Conservation (phyloP, 2,888 invertebrate genomes). For the Helicoverpa assulta region DNA sequence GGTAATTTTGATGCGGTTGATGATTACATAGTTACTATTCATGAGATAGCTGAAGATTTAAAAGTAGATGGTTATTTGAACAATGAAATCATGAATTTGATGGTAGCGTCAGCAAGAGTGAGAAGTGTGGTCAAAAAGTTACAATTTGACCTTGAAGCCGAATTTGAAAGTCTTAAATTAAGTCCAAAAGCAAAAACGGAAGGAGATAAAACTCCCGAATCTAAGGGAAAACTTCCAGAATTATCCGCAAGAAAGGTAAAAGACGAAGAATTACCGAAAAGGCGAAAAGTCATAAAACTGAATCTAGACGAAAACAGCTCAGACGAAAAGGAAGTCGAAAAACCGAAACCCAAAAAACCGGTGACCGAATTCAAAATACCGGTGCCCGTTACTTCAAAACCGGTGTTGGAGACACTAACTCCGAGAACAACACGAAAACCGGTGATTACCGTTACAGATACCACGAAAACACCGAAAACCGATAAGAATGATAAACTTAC, state of each 20-base stretch:
- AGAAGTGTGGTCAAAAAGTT: constrained; percentile 61
- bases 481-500: constrained; percentile 28
- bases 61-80: constrained; percentile 63
- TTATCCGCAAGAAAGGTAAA: constrained; percentile 66
- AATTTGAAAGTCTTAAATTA: constrained; percentile 71
- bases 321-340: constrained; percentile 64
- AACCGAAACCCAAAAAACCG: constrained; percentile 59
- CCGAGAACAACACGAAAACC: constrained; percentile 71
- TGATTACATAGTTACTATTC: constrained; percentile 73
- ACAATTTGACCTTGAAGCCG: constrained; percentile 64
- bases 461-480: constrained; percentile 57
- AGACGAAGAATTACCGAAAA: constrained; percentile 78
- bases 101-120: constrained; percentile 72
- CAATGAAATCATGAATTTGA: constrained; percentile 78
- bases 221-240: constrained; percentile 65
- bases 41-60: constrained; percentile 73
- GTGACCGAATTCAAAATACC: constrained; percentile 78
- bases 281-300: constrained; percentile 76
- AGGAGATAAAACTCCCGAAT: constrained; percentile 71
- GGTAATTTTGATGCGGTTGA: constrained; percentile 69
- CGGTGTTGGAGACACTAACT: constrained; percentile 75
- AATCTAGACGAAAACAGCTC: constrained; percentile 73
- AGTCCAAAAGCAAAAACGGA: constrained; percentile 62
- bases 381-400: constrained; percentile 71
- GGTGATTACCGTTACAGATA: constrained; percentile 62